Conservation (phyloP, 2,888 invertebrate genomes). For the Xylota sylvarum region DNA sequence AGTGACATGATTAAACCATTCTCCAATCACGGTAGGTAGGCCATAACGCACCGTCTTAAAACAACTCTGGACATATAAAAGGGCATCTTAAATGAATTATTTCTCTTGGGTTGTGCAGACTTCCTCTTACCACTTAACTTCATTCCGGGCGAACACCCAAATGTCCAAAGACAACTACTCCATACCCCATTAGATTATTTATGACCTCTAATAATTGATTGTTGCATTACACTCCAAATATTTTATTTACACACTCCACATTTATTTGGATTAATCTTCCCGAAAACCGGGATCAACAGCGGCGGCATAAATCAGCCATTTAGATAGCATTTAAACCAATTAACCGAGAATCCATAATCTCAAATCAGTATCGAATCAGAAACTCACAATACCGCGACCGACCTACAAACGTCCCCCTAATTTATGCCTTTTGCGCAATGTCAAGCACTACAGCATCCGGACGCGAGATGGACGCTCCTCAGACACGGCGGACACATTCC, state of each 20-base stretch:
- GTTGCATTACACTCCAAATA: neutral
- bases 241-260: slow-evolving; percentile 19
- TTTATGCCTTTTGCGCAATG: slow-evolving; percentile 64
- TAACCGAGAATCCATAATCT: slow-evolving; percentile 48
- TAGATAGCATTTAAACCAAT: slow-evolving; percentile 64
- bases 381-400: slow-evolving; percentile 9
- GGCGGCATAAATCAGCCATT: slow-evolving; percentile 56
- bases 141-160: neutral
- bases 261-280: neutral
- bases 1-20: too few relatives aligned
- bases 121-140: too few relatives aligned
- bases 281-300: slow-evolving; percentile 12
- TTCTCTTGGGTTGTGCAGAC: too few relatives aligned
- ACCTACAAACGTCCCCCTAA: slow-evolving; percentile 34
- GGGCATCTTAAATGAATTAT: too few relatives aligned
- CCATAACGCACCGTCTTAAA: too few relatives aligned
- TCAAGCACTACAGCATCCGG: slow-evolving; percentile 29
- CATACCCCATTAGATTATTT: slow-evolving; percentile 9
- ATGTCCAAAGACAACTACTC: too few relatives aligned
- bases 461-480: slow-evolving; percentile 10
- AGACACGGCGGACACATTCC: slow-evolving; percentile 26
- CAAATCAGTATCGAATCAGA: slow-evolving; percentile 53
- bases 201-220: slow-evolving; percentile 23
- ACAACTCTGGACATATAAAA: too few relatives aligned
- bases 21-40: too few relatives aligned